Conservation (phyloP, 2,797 vertebrate species). For the Tenualosa thibaudeaui region DNA sequence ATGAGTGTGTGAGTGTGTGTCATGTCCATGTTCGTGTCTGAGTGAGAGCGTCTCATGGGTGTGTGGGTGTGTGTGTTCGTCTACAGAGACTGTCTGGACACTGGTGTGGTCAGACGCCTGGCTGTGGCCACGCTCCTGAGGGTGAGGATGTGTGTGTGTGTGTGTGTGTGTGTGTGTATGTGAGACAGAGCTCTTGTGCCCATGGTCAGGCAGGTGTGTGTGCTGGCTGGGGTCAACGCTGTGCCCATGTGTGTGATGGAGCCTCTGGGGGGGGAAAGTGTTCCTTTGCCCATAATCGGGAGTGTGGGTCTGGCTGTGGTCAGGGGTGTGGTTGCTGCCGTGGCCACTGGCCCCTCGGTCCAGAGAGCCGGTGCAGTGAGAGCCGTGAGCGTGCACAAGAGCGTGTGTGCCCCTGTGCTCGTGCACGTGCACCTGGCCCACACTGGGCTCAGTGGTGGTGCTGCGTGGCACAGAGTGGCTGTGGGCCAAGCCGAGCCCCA, state of each 20-base stretch:
- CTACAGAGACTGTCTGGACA: not conserved
- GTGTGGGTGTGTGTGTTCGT: not conserved
- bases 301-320: conserved; percentile 60
- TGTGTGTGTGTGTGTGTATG: not conserved
- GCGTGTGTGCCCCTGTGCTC: not conserved
- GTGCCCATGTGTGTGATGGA: too few relatives aligned
- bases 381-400: conserved; percentile 27
- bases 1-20: not conserved
- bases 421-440: not conserved
- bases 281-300: conserved; percentile 33
- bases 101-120: not conserved
- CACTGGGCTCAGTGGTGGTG: not conserved
- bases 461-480: conserved; percentile 39
- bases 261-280: not conserved
- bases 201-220: too few relatives aligned
- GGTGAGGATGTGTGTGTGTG: not conserved
- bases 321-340: conserved; percentile 60
- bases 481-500: conserved; percentile 17
- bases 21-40: not conserved
- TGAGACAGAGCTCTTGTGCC: not conserved
- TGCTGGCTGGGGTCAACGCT: not conserved
- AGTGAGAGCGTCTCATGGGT: too few relatives aligned
- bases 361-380: not conserved
- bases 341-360: conserved; percentile 55
- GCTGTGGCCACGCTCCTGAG: not conserved